Evolutionary conservation across 2,113 vertebrate species (phyloP).

Genomic region (Carassius auratus): DNA sequence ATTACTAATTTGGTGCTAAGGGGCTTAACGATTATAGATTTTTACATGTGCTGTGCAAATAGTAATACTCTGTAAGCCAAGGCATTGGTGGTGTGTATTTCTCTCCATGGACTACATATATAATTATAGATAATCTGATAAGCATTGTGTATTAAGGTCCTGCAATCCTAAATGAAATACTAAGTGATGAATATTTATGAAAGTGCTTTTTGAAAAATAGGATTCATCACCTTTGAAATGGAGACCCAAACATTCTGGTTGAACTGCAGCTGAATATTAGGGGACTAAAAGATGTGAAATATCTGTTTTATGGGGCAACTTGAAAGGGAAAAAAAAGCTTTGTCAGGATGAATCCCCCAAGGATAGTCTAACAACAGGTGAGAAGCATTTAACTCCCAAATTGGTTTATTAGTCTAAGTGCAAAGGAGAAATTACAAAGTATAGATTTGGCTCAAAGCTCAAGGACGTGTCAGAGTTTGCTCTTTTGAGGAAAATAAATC

Average conservation of each 20-base stretch:
- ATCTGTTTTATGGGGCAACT: slow-evolving; percentile 48
- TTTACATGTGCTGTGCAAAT: background rate
- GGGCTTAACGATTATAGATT: background rate
- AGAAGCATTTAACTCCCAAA: slow-evolving; percentile 52
- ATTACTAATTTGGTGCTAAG: slow-evolving; percentile 18
- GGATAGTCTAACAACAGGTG: slow-evolving; percentile 43
- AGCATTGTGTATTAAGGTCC: background rate
- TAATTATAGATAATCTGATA: too few species aligned
- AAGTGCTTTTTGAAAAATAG: background rate
- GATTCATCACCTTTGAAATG: background rate
- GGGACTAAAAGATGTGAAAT: slow-evolving; percentile 31
- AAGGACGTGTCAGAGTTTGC: slow-evolving; percentile 50
- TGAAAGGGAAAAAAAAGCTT: slow-evolving; percentile 41
- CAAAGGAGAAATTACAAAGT: slow-evolving; percentile 36
- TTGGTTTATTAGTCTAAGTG: slow-evolving; percentile 53
- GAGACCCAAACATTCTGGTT: background rate
- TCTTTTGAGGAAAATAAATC: slow-evolving; percentile 52
- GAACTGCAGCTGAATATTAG: background rate
- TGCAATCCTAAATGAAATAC: background rate
- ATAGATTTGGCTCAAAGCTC: slow-evolving; percentile 55
- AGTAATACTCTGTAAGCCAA: background rate
- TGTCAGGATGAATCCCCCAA: slow-evolving; percentile 31
- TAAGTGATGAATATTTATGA: background rate
- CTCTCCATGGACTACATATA: background rate
- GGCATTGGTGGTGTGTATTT: background rate